Conservation (phyloP, 2,888 invertebrate species). For the Artemia sp. region DNA sequence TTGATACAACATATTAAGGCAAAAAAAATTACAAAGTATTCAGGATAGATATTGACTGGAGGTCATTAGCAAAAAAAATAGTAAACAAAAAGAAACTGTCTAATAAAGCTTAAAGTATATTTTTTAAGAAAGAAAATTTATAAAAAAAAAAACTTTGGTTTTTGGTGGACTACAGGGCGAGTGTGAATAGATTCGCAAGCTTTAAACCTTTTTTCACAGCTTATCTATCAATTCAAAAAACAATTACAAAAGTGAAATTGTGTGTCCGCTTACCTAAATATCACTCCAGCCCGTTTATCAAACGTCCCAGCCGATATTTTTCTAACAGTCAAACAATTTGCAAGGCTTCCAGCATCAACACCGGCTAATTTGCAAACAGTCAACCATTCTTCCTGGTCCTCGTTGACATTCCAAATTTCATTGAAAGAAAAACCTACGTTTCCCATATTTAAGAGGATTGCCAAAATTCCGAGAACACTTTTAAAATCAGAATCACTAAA, state of each 20-base stretch:
- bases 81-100: too few species aligned
- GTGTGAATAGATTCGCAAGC: too few species aligned
- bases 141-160: too few species aligned
- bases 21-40: not conserved
- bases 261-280: not conserved
- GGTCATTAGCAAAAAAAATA: not conserved
- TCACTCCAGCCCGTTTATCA: constrained; percentile 1
- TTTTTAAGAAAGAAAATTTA: too few species aligned
- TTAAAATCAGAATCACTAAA: constrained; percentile 4
- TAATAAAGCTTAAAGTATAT: too few species aligned
- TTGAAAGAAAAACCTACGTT: constrained; percentile 24
- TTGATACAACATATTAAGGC: not conserved
- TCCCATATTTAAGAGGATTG: constrained; percentile 25
- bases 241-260: too few species aligned
- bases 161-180: too few species aligned
- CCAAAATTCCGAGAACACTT: constrained; percentile 21
- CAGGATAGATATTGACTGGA: not conserved
- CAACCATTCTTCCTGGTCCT: constrained; percentile 8
- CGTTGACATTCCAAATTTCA: not conserved
- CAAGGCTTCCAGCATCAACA: constrained; percentile 20
- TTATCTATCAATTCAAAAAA: too few species aligned
- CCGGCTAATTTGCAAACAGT: constrained; percentile 21
- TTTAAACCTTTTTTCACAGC: too few species aligned
- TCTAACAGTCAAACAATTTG: constrained; percentile 21
- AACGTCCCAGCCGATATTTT: constrained; percentile 22